Base-by-base conservation (phyloP, 2,797 vertebrate species). In the Pampus argenteus region DNA sequence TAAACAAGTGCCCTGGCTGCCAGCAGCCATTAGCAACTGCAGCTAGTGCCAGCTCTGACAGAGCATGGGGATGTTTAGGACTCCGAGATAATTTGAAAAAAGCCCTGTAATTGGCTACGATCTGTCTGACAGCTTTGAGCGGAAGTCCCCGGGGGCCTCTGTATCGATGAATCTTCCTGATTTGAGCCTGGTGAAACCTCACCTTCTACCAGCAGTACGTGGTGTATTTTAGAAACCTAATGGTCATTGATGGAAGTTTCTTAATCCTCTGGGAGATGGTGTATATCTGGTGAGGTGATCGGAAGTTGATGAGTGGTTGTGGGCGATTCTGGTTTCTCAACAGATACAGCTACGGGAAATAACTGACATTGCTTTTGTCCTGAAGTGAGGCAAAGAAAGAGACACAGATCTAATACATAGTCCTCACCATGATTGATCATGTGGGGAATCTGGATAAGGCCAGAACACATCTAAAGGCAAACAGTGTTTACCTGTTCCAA, bases 51-150 rank as follows among this genome's bases (percentile, higher is more conserved):
- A 61, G 50, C 66, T 76, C 81, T 75, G 82, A 86, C 74, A 85
- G 76, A 72, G 78, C 76, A 51, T 23, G 47, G 77, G 77, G 61
- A 69, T 76, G 65, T 74, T 78, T 71, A 81, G 68, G 79, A 79
- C 67, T 76, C 78, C 4, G 65, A 69, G 77, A 86, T 78, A 57
- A 88, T 85, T 89, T 86, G 72, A 71, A 76, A 88, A 81, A 78
- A 77, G 60, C 67, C 48, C 59, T 72, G 69, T 91, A 92, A 93
- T 89, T 91, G 87, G 86, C 85, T 64, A 49, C 56, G 22, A 85
- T 83, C 56, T 40, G 64, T 81, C 84, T 42, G 82, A 81, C 75
- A 72, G 82, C 85, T 86, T 75, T 71, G 79, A 85, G 59, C 9
- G 36, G 66, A 68, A 22, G 55, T 78, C 87, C 82, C 80, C 8